A percentile compares a stretch with the other conserved stretches of the same genome.
phyloP scores from a whole-genome alignment of 2,888 invertebrate species.

The Minunthozetes semirufus region DNA sequence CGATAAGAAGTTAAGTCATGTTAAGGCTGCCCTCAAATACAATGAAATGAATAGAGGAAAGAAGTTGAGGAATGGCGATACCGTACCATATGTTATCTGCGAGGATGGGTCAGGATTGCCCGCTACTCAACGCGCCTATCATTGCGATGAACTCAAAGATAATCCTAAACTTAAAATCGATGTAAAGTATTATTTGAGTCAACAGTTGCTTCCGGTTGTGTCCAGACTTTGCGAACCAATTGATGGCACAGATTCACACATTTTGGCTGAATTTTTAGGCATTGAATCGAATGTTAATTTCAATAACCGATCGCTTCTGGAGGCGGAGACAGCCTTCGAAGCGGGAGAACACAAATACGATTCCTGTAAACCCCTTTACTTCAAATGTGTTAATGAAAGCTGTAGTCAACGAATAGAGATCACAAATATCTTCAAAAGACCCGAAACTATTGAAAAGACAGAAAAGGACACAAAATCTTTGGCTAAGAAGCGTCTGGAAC shows the following conservation, averaged over 20 bases:
- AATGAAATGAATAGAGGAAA: slow-evolving; percentile 63
- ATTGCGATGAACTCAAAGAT: slow-evolving; percentile 69
- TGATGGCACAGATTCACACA: slow-evolving; percentile 80
- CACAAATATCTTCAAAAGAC: slow-evolving; percentile 47
- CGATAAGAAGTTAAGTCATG: slow-evolving; percentile 78
- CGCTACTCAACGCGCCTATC: slow-evolving; percentile 86
- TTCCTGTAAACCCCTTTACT: slow-evolving; percentile 56
- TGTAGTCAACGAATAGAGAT: slow-evolving; percentile 53
- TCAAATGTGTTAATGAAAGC: slow-evolving; percentile 53
- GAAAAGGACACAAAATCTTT: background rate
- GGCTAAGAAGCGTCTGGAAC: slow-evolving; percentile 25
- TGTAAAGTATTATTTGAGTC: slow-evolving; percentile 79
- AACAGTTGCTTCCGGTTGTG: slow-evolving; percentile 94
- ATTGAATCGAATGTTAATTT: slow-evolving; percentile 46
- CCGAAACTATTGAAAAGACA: slow-evolving; percentile 38
- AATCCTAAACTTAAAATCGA: slow-evolving; percentile 53
- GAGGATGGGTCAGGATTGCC: slow-evolving; percentile 72
- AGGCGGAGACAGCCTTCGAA: slow-evolving; percentile 44
- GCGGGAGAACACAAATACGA: slow-evolving; percentile 55
- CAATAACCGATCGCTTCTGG: slow-evolving; percentile 46
- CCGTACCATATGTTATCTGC: slow-evolving; percentile 91
- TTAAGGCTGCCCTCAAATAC: slow-evolving; percentile 79
- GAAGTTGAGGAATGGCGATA: slow-evolving; percentile 84
- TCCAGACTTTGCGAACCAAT: slow-evolving; percentile 91
- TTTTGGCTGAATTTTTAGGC: slow-evolving; percentile 83